These are phyloP conservation scores for Cyclopterus lumpus DNA, from an alignment of 2,797 vertebrate genomes.

Conservation along the genomic window DNA sequence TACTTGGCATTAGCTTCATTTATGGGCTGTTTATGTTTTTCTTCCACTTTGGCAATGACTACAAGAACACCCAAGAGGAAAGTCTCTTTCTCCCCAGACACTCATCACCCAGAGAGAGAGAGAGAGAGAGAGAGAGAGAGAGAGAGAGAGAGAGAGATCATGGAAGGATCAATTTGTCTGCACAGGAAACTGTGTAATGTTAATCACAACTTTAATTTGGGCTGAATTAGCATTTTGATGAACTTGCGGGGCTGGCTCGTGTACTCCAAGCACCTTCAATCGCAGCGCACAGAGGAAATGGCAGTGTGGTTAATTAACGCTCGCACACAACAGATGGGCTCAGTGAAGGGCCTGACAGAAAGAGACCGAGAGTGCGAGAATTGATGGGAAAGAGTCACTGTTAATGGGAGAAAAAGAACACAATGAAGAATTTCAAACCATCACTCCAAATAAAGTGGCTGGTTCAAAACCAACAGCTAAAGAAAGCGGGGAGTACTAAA, in stretches of 20 bases:
- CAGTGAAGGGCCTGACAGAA: slow-evolving; percentile 86
- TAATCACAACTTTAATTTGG: slow-evolving; percentile 99
- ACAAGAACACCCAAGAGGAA: slow-evolving; percentile 58
- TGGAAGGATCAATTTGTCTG: slow-evolving; percentile 94
- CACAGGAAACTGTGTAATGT: slow-evolving; percentile 98
- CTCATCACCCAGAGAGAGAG: slow-evolving; percentile 56
- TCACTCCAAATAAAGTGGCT: slow-evolving; percentile 57
- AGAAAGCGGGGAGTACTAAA: slow-evolving; percentile 62
- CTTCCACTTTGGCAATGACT: slow-evolving; percentile 54
- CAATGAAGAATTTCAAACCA: slow-evolving; percentile 53
- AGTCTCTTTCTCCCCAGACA: slow-evolving; percentile 59
- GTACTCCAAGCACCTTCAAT: slow-evolving; percentile 94
- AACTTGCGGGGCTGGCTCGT: slow-evolving; percentile 93
- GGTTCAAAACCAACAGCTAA: slow-evolving; percentile 53
- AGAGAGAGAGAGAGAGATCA: slow-evolving; percentile 71
- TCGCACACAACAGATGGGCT: slow-evolving; percentile 95
- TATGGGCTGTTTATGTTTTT: slow-evolving; percentile 52
- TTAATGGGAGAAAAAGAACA: slow-evolving; percentile 62
- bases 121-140: neutral
- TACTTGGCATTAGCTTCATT: slow-evolving; percentile 31
- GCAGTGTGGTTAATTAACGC: slow-evolving; percentile 97
- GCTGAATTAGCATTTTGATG: slow-evolving; percentile 99
- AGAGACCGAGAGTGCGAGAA: slow-evolving; percentile 61
- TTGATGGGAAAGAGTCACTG: slow-evolving; percentile 55
- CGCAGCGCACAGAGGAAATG: slow-evolving; percentile 92